phyloP scores from a whole-genome alignment of 2,113 vertebrate species.

The Heterotis niloticus region DNA sequence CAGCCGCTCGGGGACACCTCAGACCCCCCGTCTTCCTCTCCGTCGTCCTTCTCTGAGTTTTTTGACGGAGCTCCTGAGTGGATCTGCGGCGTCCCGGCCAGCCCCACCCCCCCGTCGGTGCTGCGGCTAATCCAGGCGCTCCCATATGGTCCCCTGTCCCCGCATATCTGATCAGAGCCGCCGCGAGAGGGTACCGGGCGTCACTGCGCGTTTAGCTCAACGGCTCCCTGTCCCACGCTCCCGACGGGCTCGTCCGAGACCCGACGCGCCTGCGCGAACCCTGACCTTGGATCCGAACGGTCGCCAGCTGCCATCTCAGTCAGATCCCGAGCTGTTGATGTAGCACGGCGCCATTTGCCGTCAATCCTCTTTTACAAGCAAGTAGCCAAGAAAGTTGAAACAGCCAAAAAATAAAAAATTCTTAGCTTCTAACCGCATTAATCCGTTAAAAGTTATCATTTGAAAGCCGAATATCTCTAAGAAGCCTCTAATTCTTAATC shows the following conservation, averaged over 20 bases:
- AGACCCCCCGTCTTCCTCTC: neutral
- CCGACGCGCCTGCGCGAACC: no score
- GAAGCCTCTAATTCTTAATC: no score
- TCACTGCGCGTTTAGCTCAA: slow-evolving; percentile 65
- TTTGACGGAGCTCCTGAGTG: neutral
- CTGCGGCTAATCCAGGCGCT: slow-evolving; percentile 67
- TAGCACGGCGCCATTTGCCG: no score
- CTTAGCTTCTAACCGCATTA: no score
- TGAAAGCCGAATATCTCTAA: no score
- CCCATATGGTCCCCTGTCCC: slow-evolving; percentile 71
- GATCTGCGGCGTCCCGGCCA: slow-evolving; percentile 4
- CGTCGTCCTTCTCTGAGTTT: neutral
- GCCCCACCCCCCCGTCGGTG: slow-evolving; percentile 43
- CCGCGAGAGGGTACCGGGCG: slow-evolving; percentile 56
- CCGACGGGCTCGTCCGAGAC: slow-evolving; percentile 22
- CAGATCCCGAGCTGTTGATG: neutral
- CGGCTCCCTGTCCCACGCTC: slow-evolving; percentile 43
- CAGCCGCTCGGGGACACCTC: no score
- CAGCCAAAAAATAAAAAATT: no score
- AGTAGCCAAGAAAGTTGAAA: no score
- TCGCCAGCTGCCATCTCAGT: no score
- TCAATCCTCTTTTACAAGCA: no score
- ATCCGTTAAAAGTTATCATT: no score
- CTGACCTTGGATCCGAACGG: no score
- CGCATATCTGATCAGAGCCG: slow-evolving; percentile 60